Evolutionary conservation across 2,888 invertebrate genomes (phyloP).

Genomic region (Brenthis daphne): DNA sequence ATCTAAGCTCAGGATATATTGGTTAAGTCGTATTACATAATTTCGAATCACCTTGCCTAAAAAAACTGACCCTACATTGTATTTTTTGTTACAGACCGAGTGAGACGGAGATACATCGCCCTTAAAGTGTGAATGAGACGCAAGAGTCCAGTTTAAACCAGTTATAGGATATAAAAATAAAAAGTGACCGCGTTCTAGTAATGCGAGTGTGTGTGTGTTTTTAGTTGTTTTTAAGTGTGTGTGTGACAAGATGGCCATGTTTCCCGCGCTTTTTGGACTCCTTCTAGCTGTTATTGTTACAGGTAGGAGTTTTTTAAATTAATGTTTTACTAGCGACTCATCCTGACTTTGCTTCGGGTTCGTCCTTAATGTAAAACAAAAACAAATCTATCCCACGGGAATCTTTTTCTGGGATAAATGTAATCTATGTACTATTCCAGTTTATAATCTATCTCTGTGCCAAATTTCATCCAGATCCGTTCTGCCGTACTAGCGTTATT

Average conservation of each 20-base stretch:
- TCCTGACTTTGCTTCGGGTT: not conserved
- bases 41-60: constrained; percentile 51
- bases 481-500: too few species aligned
- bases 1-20: constrained; percentile 19
- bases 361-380: too few species aligned
- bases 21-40: constrained; percentile 50
- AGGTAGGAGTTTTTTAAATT: constrained; percentile 55
- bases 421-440: too few species aligned
- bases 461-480: too few species aligned
- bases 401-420: too few species aligned
- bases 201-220: constrained; percentile 60
- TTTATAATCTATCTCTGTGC: too few species aligned
- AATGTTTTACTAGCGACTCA: not conserved
- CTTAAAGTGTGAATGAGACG: constrained; percentile 51
- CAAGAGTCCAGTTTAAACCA: constrained; percentile 62
- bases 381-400: too few species aligned
- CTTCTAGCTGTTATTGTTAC: constrained; percentile 62
- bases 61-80: constrained; percentile 48
- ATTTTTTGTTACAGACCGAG: constrained; percentile 75
- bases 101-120: constrained; percentile 44
- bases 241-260: constrained; percentile 65
- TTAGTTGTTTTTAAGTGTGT: constrained; percentile 47
- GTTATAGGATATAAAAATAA: constrained; percentile 48
- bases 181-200: constrained; percentile 61
- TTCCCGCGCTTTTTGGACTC: constrained; percentile 75